These are phyloP conservation scores for Rotaria macrura DNA, from an alignment of 2,888 invertebrate species.

Conservation along the genomic window DNA sequence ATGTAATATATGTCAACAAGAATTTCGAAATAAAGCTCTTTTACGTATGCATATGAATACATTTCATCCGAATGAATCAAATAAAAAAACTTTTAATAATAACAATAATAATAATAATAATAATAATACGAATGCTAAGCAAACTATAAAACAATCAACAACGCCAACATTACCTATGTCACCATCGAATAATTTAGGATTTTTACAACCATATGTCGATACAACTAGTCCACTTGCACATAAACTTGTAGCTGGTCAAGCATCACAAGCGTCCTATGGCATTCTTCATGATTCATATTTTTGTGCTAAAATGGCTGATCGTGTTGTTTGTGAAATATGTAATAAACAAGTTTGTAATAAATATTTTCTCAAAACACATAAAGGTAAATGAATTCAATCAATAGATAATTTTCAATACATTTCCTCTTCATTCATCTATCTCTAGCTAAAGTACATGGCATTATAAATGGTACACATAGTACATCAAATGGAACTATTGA, in stretches of 20 bases:
- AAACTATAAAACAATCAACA: background rate
- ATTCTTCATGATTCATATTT: slow-evolving; percentile 32
- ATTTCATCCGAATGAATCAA: background rate
- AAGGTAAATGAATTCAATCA: slow-evolving; percentile 65
- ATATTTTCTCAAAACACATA: slow-evolving; percentile 98
- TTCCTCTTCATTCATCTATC: background rate
- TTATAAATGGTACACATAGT: background rate
- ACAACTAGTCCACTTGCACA: slow-evolving; percentile 8
- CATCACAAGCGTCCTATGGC: slow-evolving; percentile 27
- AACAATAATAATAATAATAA: background rate
- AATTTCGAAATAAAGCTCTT: slow-evolving; percentile 48
- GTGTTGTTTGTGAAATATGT: slow-evolving; percentile 72
- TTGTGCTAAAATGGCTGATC: slow-evolving; percentile 46
- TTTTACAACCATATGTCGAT: slow-evolving; percentile 5
- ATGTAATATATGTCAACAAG: slow-evolving; percentile 71
- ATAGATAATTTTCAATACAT: background rate
- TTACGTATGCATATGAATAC: slow-evolving; percentile 42
- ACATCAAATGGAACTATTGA: background rate
- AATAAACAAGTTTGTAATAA: slow-evolving; percentile 98
- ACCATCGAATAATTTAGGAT: background rate
- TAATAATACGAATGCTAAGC: background rate
- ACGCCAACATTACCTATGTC: background rate
- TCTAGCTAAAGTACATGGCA: slow-evolving; percentile 16
- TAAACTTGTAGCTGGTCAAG: slow-evolving; percentile 25
- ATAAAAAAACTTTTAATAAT: background rate